These are phyloP conservation scores for Enteromius trimaculatus DNA, from an alignment of 2,797 vertebrate species.

Conservation along the genomic window DNA sequence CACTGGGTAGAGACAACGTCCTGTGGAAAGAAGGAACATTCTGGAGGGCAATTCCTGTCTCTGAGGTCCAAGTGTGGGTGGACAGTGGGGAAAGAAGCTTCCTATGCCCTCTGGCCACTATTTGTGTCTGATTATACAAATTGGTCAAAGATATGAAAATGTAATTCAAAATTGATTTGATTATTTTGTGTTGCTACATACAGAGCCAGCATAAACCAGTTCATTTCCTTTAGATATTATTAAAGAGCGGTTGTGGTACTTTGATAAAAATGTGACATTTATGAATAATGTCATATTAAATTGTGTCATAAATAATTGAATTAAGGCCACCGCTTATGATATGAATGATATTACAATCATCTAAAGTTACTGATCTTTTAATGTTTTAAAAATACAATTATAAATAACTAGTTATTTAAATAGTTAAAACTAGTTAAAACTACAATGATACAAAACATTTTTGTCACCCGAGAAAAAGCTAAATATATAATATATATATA, in stretches of 20 bases:
- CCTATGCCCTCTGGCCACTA: constrained; percentile 43
- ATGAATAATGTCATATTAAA: not conserved
- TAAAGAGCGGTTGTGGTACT: not conserved
- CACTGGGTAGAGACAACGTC: constrained; percentile 8
- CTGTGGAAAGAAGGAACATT: constrained; percentile 49
- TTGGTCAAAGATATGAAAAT: constrained; percentile 25
- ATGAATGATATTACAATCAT: not conserved
- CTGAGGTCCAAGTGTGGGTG: constrained; percentile 37
- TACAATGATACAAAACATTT: not conserved
- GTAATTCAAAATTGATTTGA: constrained; percentile 20
- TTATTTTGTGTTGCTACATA: constrained; percentile 28
- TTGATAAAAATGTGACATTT: not conserved
- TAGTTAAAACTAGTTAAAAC: not conserved
- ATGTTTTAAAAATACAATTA: not conserved
- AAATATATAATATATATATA: too few species aligned
- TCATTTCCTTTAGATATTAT: constrained; percentile 2
- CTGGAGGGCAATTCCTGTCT: constrained; percentile 12
- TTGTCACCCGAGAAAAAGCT: not conserved
- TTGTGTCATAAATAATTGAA: not conserved
- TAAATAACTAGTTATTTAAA: not conserved
- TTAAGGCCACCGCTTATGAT: not conserved
- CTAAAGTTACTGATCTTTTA: not conserved
- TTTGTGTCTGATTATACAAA: constrained; percentile 29
- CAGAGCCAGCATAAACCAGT: constrained; percentile 22
- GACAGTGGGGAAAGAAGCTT: constrained; percentile 40